phyloP scores from a whole-genome alignment of 2,888 invertebrate genomes.

The Drepanosiphum platanoidis region DNA sequence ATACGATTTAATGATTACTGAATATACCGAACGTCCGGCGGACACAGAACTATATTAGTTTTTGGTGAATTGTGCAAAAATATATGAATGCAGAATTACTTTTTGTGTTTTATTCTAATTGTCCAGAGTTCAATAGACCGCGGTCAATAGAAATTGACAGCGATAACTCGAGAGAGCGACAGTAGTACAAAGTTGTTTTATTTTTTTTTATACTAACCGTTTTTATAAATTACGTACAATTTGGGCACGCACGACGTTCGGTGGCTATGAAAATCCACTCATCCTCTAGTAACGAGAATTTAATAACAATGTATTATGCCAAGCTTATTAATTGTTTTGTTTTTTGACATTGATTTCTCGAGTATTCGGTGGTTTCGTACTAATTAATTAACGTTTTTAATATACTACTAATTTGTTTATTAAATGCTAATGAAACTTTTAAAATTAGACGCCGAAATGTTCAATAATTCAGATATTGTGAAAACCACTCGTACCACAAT shows the following conservation, averaged over 20 bases:
- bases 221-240: neutral
- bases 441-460: neutral
- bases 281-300: neutral
- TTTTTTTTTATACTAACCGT: neutral
- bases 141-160: neutral
- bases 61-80: neutral
- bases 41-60: neutral
- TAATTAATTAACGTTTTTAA: neutral
- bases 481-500: neutral
- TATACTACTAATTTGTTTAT: slow-evolving; percentile 9
- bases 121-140: neutral
- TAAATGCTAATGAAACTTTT: slow-evolving; percentile 1
- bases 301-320: slow-evolving; percentile 8
- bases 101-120: neutral
- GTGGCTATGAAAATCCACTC: neutral
- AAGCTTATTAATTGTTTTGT: slow-evolving; percentile 28
- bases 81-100: neutral
- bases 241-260: neutral
- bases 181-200: neutral
- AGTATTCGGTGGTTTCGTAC: neutral
- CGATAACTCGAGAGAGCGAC: neutral
- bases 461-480: neutral
- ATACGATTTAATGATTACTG: neutral
- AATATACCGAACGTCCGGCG: neutral
- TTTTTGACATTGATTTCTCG: slow-evolving; percentile 14